These are phyloP conservation scores for Ciona savignyi DNA, from an alignment of 23 tunicate genomes.

Conservation along the genomic window DNA sequence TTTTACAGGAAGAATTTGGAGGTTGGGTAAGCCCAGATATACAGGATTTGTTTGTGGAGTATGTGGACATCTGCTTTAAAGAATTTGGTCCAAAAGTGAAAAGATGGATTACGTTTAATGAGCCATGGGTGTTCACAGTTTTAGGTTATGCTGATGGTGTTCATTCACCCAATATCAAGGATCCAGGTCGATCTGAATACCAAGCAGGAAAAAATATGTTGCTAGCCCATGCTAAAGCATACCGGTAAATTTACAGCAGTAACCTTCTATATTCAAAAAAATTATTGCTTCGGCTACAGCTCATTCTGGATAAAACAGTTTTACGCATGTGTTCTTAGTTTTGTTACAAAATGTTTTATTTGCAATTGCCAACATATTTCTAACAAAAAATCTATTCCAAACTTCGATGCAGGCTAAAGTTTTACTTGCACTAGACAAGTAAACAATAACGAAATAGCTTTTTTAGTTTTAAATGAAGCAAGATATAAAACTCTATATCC, in stretches of 20 bases:
- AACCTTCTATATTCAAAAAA: too few relatives aligned
- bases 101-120: slow-evolving; percentile 92
- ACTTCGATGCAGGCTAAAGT: too few relatives aligned
- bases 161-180: slow-evolving; percentile 71
- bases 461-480: too few relatives aligned
- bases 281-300: too few relatives aligned
- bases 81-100: slow-evolving; percentile 82
- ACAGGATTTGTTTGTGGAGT: slow-evolving; percentile 40
- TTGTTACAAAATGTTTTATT: too few relatives aligned
- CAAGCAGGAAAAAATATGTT: slow-evolving; percentile 46
- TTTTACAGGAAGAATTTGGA: slow-evolving; percentile 57
- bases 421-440: too few relatives aligned
- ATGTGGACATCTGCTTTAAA: slow-evolving; percentile 59
- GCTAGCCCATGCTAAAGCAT: slow-evolving; percentile 66
- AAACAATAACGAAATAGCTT: too few relatives aligned
- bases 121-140: slow-evolving; percentile 90
- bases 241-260: slow-evolving; percentile 58
- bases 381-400: too few relatives aligned
- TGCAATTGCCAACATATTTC: not conserved
- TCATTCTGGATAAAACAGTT: too few relatives aligned
- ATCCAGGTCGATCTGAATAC: slow-evolving; percentile 65
- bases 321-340: too few relatives aligned
- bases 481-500: too few relatives aligned
- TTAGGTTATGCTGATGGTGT: slow-evolving; percentile 68
- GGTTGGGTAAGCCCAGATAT: slow-evolving; percentile 64